A percentile compares a stretch with the other conserved stretches of the same genome.
phyloP scores from a whole-genome alignment of 2,888 invertebrate species.

The Helleia helle region DNA sequence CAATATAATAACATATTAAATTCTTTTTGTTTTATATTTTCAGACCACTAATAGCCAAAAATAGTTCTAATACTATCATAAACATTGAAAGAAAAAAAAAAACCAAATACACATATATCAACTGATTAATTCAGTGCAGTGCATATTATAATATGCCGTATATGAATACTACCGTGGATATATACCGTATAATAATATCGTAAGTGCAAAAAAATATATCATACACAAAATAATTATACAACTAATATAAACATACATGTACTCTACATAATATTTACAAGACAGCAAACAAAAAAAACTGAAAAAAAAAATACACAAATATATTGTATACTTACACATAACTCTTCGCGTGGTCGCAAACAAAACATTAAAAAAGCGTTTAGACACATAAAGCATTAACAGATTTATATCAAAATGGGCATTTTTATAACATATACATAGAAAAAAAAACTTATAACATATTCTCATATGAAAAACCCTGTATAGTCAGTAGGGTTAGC shows the following conservation, averaged over 20 bases:
- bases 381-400: constrained; percentile 49
- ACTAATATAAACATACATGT: constrained; percentile 2
- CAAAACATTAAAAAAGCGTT: constrained; percentile 47
- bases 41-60: too few species aligned
- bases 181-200: too few species aligned
- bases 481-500: background rate
- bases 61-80: too few species aligned
- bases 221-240: background rate
- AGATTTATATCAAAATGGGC: constrained; percentile 61
- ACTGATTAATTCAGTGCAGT: too few species aligned
- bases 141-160: too few species aligned
- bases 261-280: too few species aligned
- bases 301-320: constrained; percentile 20
- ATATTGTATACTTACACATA: constrained; percentile 33
- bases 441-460: background rate
- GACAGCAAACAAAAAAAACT: constrained; percentile 13
- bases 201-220: background rate
- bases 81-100: too few species aligned
- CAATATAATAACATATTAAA: too few species aligned
- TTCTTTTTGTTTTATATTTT: too few species aligned
- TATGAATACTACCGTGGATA: too few species aligned
- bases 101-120: too few species aligned
- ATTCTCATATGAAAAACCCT: background rate
- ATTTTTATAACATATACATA: constrained; percentile 31
- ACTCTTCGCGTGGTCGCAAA: constrained; percentile 38